phyloP scores from a whole-genome alignment of 2,113 vertebrate species.

The Alethe diademata region DNA sequence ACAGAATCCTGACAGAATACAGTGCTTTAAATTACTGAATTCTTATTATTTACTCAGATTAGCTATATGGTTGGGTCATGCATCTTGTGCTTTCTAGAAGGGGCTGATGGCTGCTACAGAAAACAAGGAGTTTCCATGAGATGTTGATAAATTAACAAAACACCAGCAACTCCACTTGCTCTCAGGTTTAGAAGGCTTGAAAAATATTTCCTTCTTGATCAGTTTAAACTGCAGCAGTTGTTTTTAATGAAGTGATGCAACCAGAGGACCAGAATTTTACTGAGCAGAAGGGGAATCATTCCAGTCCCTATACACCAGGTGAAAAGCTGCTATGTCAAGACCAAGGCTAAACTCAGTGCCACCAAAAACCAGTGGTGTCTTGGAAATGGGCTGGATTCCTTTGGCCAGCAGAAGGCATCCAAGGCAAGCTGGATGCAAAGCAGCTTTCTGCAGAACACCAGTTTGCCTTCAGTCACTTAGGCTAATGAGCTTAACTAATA shows the following conservation, averaged over 20 bases:
- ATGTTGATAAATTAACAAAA: not conserved
- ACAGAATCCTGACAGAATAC: not conserved
- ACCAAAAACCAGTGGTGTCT: not conserved
- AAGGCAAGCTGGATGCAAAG: not conserved
- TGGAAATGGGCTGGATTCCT: not conserved
- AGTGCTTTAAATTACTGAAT: not conserved
- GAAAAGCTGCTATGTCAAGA: not conserved
- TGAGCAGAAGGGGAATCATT: not conserved
- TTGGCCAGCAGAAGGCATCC: conserved; percentile 14
- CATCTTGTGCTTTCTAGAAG: not conserved
- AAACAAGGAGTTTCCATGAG: not conserved
- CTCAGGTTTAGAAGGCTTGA: not conserved
- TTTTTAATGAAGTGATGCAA: not conserved
- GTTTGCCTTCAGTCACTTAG: not conserved
- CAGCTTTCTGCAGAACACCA: not conserved
- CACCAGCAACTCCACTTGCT: not conserved
- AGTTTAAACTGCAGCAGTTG: not conserved
- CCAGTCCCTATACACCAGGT: not conserved
- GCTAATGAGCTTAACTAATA: not conserved
- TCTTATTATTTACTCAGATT: not conserved
- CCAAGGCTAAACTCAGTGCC: not conserved
- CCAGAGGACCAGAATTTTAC: not conserved
- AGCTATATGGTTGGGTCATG: not conserved
- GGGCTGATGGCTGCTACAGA: not conserved
- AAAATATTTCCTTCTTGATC: not conserved